These are phyloP conservation scores for Teleiodes luculella DNA, from an alignment of 2,888 invertebrate species.

Conservation along the genomic window DNA sequence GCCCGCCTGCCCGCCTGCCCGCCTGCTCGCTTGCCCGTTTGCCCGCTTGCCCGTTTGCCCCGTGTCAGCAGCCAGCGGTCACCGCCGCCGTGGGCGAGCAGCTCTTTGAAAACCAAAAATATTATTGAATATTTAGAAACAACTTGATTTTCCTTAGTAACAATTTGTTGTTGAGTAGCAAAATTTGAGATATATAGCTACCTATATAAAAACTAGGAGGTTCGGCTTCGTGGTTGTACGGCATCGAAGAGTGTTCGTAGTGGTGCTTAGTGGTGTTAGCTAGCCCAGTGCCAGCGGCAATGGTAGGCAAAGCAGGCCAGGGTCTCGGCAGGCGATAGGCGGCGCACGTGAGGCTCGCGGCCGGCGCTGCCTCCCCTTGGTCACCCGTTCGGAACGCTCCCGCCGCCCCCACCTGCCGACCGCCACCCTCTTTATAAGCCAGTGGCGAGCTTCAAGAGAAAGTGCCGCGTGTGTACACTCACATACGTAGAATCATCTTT, in stretches of 20 bases:
- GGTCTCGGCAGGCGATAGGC: conserved; percentile 32
- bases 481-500: conserved; percentile 76
- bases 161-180: no score
- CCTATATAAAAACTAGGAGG: no score
- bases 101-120: no score
- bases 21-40: conserved; percentile 24
- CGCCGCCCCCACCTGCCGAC: conserved; percentile 46
- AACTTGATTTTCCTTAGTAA: no score
- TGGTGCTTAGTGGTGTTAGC: background rate
- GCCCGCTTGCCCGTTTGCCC: background rate
- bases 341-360: conserved; percentile 47
- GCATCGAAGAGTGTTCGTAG: background rate
- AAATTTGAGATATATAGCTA: no score
- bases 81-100: no score
- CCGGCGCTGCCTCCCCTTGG: conserved; percentile 61
- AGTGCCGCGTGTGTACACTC: conserved; percentile 77
- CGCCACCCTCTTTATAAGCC: conserved; percentile 78
- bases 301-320: background rate
- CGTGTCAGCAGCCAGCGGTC: background rate
- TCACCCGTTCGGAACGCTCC: conserved; percentile 76
- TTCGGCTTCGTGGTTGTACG: no score
- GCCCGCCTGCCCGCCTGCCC: conserved; percentile 23
- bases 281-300: conserved; percentile 17
- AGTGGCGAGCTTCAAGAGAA: conserved; percentile 81
- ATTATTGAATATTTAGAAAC: no score